Evolutionary conservation across 2,888 invertebrate species (phyloP).

Genomic region (Hypomecis atomaria): DNA sequence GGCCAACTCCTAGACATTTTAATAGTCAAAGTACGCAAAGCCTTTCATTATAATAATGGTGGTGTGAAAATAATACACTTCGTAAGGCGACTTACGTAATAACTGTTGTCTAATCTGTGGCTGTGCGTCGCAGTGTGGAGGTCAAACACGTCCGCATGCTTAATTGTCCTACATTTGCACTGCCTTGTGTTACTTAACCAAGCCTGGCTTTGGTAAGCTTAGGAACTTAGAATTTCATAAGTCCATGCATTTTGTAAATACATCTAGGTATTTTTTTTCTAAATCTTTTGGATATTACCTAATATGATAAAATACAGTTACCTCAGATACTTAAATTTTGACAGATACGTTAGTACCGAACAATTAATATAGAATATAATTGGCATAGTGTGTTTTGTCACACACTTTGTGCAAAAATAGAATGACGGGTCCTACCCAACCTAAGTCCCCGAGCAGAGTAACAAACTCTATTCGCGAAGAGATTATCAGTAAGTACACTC

Average conservation of each 20-base stretch:
- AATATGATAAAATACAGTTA: too few relatives aligned
- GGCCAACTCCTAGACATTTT: slow-evolving; percentile 13
- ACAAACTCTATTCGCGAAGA: too few relatives aligned
- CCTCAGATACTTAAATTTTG: too few relatives aligned
- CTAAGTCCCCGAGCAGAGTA: too few relatives aligned
- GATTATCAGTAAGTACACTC: too few relatives aligned
- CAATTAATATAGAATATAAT: too few relatives aligned
- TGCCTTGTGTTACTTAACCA: slow-evolving; percentile 33
- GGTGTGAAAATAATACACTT: slow-evolving; percentile 30
- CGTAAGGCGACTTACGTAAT: slow-evolving; percentile 9
- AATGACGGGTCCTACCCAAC: too few relatives aligned
- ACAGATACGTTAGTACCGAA: too few relatives aligned
- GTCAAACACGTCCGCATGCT: slow-evolving; percentile 40
- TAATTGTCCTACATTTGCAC: slow-evolving; percentile 41
- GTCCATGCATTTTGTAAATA: neutral
- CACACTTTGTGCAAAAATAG: too few relatives aligned
- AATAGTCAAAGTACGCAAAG: slow-evolving; percentile 16
- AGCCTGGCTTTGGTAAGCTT: slow-evolving; percentile 15
- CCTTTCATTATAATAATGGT: slow-evolving; percentile 22
- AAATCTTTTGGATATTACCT: neutral
- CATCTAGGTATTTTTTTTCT: neutral
- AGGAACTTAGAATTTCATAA: slow-evolving; percentile 8
- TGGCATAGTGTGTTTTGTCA: too few relatives aligned
- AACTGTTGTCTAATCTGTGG: neutral
- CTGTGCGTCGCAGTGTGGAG: slow-evolving; percentile 29